Evolutionary conservation across 2,888 invertebrate genomes (phyloP).

Genomic region (Tanypteryx hageni): DNA sequence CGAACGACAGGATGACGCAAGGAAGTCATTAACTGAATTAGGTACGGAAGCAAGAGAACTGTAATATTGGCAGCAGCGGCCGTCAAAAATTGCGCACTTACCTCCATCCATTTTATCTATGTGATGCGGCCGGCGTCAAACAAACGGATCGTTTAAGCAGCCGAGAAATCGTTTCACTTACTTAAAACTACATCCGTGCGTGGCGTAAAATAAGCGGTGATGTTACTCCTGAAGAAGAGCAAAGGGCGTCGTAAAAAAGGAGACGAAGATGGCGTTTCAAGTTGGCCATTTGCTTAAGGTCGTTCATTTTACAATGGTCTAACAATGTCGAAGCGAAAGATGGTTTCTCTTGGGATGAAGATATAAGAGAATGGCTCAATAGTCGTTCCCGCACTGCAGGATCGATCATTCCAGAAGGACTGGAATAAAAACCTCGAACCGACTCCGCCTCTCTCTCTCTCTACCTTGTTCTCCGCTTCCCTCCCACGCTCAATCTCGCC

Average conservation of each 20-base stretch:
- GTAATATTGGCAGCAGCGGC: no score
- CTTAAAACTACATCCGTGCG: background rate
- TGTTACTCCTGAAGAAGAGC: background rate
- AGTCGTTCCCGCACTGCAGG: conserved; percentile 9
- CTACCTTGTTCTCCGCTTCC: background rate
- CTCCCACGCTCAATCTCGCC: background rate
- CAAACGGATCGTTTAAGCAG: no score
- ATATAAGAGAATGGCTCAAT: background rate
- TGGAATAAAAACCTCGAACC: background rate
- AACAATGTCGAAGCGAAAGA: background rate
- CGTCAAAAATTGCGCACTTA: no score
- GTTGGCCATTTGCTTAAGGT: background rate
- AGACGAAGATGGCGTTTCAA: background rate
- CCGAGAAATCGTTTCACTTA: background rate
- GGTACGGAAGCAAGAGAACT: no score
- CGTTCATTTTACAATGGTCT: background rate
- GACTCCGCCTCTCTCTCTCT: background rate
- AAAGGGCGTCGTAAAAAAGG: background rate
- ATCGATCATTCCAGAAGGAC: background rate
- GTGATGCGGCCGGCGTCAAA: no score
- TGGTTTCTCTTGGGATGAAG: background rate
- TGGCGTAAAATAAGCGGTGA: background rate
- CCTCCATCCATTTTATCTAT: no score
- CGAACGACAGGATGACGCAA: no score
- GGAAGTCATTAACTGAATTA: no score